Base-by-base conservation (phyloP, 30 jellyfish, hydroid and myxozoan species). In the Aurelia coerulea region DNA sequence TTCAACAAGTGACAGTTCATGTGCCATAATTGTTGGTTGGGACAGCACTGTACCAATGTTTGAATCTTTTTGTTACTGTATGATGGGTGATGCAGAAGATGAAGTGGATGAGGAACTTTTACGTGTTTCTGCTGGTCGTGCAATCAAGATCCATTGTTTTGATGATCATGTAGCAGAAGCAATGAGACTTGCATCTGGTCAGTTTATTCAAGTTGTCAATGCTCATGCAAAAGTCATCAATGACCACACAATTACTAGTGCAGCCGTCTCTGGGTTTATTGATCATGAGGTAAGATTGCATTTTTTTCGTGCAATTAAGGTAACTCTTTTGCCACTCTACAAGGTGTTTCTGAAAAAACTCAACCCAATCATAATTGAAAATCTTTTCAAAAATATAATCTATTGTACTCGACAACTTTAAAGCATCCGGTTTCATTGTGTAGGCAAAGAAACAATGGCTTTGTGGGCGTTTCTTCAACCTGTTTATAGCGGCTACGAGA, bases 101-200 rank as follows among this genome's bases (percentile, higher is more conserved):
- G 69, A 46, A 41, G 17, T 35, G 33, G 71, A 39, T 10, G 17
- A 73, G n/a, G n/a, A 73, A 4, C 62, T 73, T 19, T 23, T 31
- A 16, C 35, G 16, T 5, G 18, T n/a, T 18, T 46, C 69, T 12
- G 33, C 37, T 41, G 69, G 83, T 13, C 59, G 35, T n/a, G 62
- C 53, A 7, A 50, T 73, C 33, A 73, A 73, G 68, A 41, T 73
- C 42, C 69, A 39, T 34, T 73, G 83, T 34, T 73, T 13, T 46
- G 83, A 73, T 49, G 62, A 73, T n/a, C 83, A 73, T 49, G 5
- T n/a, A 39, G 49, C 18, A 10, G 83, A 73, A 37, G 83, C 83
- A 73, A 3, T 18, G 23, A 46, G 39, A 73, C 69, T 73, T 46
- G 3, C 0, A 9, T 35, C 83, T 14, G 83, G 83, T 1, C 83